These are phyloP conservation scores for Sipha flava DNA, from an alignment of 1,140 invertebrate species.

Conservation along the genomic window DNA sequence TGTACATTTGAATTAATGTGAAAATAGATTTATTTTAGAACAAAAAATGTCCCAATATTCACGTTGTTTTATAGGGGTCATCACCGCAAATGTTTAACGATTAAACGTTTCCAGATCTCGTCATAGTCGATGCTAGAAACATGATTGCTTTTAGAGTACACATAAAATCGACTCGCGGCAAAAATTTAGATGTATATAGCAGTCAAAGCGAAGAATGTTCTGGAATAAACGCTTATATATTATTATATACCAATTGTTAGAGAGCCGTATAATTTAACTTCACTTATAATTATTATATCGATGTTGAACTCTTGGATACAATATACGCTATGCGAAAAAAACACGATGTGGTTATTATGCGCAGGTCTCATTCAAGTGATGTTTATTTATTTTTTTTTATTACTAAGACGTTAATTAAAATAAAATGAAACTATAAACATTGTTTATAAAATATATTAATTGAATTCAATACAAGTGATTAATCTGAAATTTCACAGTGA, in stretches of 20 bases:
- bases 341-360: no score
- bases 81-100: no score
- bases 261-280: not conserved
- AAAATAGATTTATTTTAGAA: not conserved
- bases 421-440: no score
- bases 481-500: constrained; percentile 4
- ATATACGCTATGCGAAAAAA: no score
- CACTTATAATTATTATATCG: not conserved
- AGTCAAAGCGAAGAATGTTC: not conserved
- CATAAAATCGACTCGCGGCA: not conserved
- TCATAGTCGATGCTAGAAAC: not conserved
- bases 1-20: not conserved
- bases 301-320: not conserved
- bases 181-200: not conserved
- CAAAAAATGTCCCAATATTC: not conserved
- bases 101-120: not conserved
- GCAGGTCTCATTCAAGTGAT: constrained; percentile 2
- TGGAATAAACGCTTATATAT: not conserved
- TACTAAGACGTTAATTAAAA: no score
- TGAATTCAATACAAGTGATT: not conserved
- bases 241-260: not conserved
- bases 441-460: not conserved
- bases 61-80: not conserved
- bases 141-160: not conserved
- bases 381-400: not conserved